Percentiles rank a stretch among this genome's conserved stretches.
phyloP scores from a whole-genome alignment of 2,888 invertebrate species.

The Prosopocoilus inquinatus region DNA sequence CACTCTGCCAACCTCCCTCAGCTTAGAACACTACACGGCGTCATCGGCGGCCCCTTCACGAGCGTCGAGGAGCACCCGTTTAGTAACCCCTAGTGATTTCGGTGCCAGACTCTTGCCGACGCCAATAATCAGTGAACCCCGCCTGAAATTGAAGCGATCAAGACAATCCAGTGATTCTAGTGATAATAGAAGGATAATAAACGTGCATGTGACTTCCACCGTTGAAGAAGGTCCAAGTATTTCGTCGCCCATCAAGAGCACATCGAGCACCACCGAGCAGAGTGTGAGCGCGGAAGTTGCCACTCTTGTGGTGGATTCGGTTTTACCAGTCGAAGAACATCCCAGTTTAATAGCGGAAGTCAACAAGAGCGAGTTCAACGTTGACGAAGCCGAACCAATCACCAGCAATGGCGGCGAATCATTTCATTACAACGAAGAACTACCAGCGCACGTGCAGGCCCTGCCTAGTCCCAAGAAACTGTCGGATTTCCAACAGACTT shows the following conservation, averaged over 20 bases:
- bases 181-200: constrained; percentile 9
- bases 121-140: not conserved
- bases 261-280: constrained; percentile 29
- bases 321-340: constrained; percentile 47
- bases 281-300: constrained; percentile 25
- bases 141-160: constrained; percentile 3
- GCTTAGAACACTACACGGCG: constrained; percentile 13
- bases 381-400: constrained; percentile 59
- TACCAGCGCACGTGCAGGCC: constrained; percentile 37
- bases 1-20: constrained; percentile 16
- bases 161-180: constrained; percentile 15
- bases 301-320: not conserved
- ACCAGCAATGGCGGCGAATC: constrained; percentile 44
- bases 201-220: constrained; percentile 9
- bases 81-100: not conserved
- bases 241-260: constrained; percentile 13
- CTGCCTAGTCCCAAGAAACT: constrained; percentile 24
- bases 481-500: constrained; percentile 16
- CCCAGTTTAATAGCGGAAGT: constrained; percentile 55
- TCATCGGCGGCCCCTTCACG: constrained; percentile 5
- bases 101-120: constrained; percentile 10
- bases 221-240: constrained; percentile 9
- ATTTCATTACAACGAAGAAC: constrained; percentile 26
- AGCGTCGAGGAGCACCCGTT: constrained; percentile 12
- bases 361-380: constrained; percentile 59